Percentiles rank a stretch among this genome's conserved stretches.
Conservation (phyloP, 2,888 invertebrate species). For the Choreutis nemorana region DNA sequence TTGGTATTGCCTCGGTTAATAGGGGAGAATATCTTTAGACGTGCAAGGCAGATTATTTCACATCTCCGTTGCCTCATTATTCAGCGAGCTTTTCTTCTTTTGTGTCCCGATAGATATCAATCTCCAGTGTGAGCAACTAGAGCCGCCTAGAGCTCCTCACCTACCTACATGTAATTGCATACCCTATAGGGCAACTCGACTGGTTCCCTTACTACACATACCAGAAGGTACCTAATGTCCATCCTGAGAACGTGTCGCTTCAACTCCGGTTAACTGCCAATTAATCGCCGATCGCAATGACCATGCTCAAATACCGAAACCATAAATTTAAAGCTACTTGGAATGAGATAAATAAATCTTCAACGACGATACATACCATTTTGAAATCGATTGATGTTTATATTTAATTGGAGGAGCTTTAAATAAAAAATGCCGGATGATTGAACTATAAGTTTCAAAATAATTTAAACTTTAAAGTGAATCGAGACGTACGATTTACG, state of each 20-base stretch:
- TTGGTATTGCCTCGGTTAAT: too few species aligned
- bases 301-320: not conserved
- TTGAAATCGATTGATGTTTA: too few species aligned
- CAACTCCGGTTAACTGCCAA: conserved; percentile 34
- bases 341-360: too few species aligned
- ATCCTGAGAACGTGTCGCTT: conserved; percentile 31
- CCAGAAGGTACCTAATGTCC: conserved; percentile 46
- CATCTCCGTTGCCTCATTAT: conserved; percentile 45
- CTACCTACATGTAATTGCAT: conserved; percentile 44
- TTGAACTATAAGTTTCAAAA: too few species aligned
- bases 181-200: conserved; percentile 42
- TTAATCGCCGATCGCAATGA: conserved; percentile 24
- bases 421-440: too few species aligned
- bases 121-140: conserved; percentile 38
- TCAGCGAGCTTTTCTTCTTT: conserved; percentile 49
- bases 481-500: too few species aligned
- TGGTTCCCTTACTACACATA: conserved; percentile 36
- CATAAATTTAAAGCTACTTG: too few species aligned
- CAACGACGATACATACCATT: too few species aligned
- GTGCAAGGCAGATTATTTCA: conserved; percentile 34
- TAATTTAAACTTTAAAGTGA: too few species aligned
- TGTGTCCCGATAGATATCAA: conserved; percentile 52
- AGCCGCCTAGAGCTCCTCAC: conserved; percentile 43
- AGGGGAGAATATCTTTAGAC: not conserved
- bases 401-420: too few species aligned